phyloP scores from a whole-genome alignment of 2,888 invertebrate genomes.

The Gnatocerus cornutus region DNA sequence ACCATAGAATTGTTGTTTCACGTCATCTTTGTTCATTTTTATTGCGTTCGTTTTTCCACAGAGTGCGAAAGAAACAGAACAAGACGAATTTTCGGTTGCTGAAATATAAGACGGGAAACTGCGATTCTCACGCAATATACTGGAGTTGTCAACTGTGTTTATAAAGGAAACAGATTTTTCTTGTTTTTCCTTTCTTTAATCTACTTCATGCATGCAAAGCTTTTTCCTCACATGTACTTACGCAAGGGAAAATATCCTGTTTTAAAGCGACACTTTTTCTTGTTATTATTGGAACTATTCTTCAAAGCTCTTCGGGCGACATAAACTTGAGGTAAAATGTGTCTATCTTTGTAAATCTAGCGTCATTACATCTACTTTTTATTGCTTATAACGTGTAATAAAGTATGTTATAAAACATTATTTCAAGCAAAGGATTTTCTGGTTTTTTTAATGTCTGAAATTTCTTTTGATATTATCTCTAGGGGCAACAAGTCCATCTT shows the following conservation, averaged over 20 bases:
- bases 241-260: constrained; percentile 29
- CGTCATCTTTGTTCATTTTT: constrained; percentile 32
- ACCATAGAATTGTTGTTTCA: constrained; percentile 25
- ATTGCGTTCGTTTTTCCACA: constrained; percentile 27
- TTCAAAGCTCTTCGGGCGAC: no score
- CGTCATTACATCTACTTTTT: no score
- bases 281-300: neutral
- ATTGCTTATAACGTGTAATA: no score
- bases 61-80: constrained; percentile 14
- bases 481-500: no score
- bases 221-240: constrained; percentile 44
- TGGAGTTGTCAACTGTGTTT: constrained; percentile 58
- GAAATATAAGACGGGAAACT: constrained; percentile 44
- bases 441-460: no score
- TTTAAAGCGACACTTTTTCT: constrained; percentile 3
- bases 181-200: constrained; percentile 57
- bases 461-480: no score
- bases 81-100: constrained; percentile 8
- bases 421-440: no score
- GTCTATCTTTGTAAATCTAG: no score
- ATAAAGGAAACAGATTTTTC: constrained; percentile 59
- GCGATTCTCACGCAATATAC: constrained; percentile 59
- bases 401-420: no score
- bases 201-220: constrained; percentile 56
- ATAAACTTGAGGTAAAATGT: no score